Conservation (phyloP, 2,113 vertebrate species). For the Theropithecus gelada region DNA sequence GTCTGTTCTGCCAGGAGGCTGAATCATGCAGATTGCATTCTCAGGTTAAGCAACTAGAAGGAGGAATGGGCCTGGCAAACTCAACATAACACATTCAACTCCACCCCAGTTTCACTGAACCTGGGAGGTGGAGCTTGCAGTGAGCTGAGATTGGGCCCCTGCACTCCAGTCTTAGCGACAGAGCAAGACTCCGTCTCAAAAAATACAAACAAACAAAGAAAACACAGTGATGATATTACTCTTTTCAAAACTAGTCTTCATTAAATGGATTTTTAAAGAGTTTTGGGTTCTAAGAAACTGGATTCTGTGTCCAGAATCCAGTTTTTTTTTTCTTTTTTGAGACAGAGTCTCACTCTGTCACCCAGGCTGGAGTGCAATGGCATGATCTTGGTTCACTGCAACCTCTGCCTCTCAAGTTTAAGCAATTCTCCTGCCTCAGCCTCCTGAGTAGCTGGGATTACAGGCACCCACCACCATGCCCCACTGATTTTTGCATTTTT, state of each 20-base stretch:
- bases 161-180: too few species aligned
- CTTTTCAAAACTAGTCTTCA: constrained; percentile 22
- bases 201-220: not conserved
- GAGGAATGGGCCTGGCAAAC: not conserved
- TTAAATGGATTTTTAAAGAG: not conserved
- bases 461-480: too few species aligned
- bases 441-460: too few species aligned
- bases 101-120: not conserved
- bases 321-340: not conserved
- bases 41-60: not conserved
- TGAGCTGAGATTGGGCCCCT: too few species aligned
- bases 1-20: not conserved
- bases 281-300: constrained; percentile 19
- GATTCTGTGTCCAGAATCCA: not conserved
- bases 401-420: too few species aligned
- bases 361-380: too few species aligned
- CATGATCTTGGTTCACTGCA: too few species aligned
- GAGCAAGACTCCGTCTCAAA: too few species aligned
- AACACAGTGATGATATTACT: not conserved
- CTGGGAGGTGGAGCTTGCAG: too few species aligned
- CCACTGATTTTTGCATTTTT: too few species aligned
- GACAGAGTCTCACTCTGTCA: too few species aligned
- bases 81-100: fast-evolving
- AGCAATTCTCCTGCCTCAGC: too few species aligned
- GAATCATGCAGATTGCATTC: fast-evolving